A percentile compares a stretch with the other conserved stretches of the same genome.
Conservation (phyloP, 1,140 invertebrate genomes). For the Myzus persicae region DNA sequence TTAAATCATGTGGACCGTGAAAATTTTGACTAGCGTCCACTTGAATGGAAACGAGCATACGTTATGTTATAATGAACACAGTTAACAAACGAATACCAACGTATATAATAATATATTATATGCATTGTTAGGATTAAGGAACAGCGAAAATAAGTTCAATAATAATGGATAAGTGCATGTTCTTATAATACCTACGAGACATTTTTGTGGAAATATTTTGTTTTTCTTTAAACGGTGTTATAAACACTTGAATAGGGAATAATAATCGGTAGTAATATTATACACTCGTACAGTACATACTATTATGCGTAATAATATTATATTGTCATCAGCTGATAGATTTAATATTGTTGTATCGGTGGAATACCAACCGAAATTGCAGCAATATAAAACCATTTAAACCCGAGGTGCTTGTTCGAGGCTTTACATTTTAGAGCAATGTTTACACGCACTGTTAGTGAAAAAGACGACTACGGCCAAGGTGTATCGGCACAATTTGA, state of each 20-base stretch:
- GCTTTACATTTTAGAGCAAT: neutral
- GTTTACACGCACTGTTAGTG: neutral
- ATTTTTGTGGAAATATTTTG: neutral
- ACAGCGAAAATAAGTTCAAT: neutral
- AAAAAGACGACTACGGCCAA: neutral
- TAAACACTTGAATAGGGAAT: neutral
- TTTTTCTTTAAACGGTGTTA: constrained; percentile 7
- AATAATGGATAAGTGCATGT: neutral
- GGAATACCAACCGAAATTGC: neutral
- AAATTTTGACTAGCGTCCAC: constrained; percentile 28
- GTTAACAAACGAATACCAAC: neutral
- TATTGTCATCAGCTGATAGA: neutral
- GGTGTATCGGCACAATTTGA: neutral
- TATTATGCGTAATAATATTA: neutral
- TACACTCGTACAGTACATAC: neutral
- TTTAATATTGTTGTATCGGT: neutral
- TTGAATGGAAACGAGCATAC: constrained; percentile 19
- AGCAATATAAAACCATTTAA: neutral
- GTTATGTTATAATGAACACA: neutral
- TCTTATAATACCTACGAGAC: neutral
- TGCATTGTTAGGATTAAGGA: neutral
- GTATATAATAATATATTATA: neutral
- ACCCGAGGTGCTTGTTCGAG: neutral
- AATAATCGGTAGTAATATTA: neutral
- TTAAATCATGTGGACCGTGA: constrained; percentile 35